Evolutionary conservation across 2,888 invertebrate genomes (phyloP).

Genomic region (Pseudococcus viburni): DNA sequence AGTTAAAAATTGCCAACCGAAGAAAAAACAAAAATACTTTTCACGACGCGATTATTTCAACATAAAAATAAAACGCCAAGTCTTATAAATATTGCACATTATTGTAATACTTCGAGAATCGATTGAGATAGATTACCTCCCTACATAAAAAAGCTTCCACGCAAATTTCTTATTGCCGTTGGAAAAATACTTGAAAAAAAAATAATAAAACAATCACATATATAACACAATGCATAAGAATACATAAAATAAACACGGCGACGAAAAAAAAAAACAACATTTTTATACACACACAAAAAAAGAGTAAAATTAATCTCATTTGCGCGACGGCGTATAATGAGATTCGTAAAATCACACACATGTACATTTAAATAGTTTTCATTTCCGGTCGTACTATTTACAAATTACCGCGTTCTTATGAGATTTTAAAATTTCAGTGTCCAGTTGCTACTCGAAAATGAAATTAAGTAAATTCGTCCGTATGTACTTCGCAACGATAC

Average conservation of each 20-base stretch:
- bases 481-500: background rate
- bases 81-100: slow-evolving; percentile 46
- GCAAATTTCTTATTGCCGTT: slow-evolving; percentile 14
- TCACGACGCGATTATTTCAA: background rate
- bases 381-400: background rate
- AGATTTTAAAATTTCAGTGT: slow-evolving; percentile 13
- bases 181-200: slow-evolving; percentile 16
- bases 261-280: slow-evolving; percentile 2
- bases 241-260: slow-evolving; percentile 5
- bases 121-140: background rate
- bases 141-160: slow-evolving; percentile 30
- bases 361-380: background rate
- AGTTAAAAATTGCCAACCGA: slow-evolving; percentile 10
- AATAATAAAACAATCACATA: slow-evolving; percentile 28
- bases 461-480: background rate
- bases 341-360: slow-evolving; percentile 25
- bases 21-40: slow-evolving; percentile 22
- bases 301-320: background rate
- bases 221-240: slow-evolving; percentile 47
- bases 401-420: background rate
- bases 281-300: background rate
- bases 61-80: slow-evolving; percentile 37
- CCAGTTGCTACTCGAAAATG: background rate
- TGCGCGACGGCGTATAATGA: background rate
- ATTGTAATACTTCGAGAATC: slow-evolving; percentile 34